phyloP scores from a whole-genome alignment of 2,797 vertebrate species.

The Tragelaphus eurycerus region DNA sequence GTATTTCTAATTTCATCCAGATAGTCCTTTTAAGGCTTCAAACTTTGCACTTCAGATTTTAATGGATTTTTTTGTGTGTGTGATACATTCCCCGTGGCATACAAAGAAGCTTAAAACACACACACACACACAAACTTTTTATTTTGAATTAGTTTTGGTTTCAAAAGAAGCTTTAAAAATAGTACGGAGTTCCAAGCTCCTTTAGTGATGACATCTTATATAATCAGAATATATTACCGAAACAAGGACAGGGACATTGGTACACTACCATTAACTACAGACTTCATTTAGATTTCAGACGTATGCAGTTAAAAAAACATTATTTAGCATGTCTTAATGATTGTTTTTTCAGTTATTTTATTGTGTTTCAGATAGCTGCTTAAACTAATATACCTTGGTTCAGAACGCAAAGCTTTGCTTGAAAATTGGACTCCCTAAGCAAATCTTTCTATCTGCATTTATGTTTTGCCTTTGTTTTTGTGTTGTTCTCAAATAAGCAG shows the following conservation, averaged over 20 bases:
- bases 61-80: neutral
- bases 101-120: neutral
- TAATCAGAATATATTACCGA: constrained; percentile 28
- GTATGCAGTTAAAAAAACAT: neutral
- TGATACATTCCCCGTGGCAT: neutral
- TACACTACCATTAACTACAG: neutral
- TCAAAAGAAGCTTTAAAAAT: constrained; percentile 9
- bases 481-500: neutral
- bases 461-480: neutral
- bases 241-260: neutral
- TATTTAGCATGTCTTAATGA: neutral
- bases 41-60: neutral
- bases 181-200: neutral
- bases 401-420: neutral
- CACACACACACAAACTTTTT: neutral
- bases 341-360: neutral
- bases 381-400: neutral
- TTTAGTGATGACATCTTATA: neutral
- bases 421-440: neutral
- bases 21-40: neutral
- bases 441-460: neutral
- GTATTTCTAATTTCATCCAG: neutral
- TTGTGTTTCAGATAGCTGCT: neutral
- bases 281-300: neutral
- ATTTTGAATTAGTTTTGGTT: constrained; percentile 26